Percentiles rank a stretch among this genome's conserved stretches.
These are phyloP conservation scores for Drosophila tripunctata DNA, from an alignment of 2,888 invertebrate genomes.

Conservation along the genomic window DNA sequence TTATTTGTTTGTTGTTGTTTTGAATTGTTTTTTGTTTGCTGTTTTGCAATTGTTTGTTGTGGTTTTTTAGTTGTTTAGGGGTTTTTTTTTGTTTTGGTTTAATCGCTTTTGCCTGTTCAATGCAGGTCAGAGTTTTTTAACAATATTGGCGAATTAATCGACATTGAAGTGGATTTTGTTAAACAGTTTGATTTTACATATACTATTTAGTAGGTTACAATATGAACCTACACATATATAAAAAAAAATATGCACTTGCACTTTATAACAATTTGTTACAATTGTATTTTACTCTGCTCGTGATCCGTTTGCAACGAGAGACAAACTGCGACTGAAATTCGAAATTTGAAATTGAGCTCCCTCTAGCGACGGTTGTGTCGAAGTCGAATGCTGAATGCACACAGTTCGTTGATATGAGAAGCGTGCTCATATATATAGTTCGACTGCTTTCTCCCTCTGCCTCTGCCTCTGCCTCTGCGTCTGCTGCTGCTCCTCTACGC, in stretches of 20 bases:
- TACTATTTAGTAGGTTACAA: slow-evolving; percentile 8
- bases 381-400: slow-evolving; percentile 58
- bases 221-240: slow-evolving; percentile 30
- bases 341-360: slow-evolving; percentile 37
- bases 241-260: slow-evolving; percentile 55
- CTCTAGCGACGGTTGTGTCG: slow-evolving; percentile 33
- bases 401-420: slow-evolving; percentile 42
- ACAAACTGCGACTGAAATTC: slow-evolving; percentile 51
- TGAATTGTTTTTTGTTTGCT: slow-evolving; percentile 8
- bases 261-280: slow-evolving; percentile 14
- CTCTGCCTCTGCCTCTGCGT: not conserved
- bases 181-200: slow-evolving; percentile 4
- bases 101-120: slow-evolving; percentile 77
- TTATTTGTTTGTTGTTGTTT: slow-evolving; percentile 9
- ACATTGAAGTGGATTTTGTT: slow-evolving; percentile 78
- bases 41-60: slow-evolving; percentile 8
- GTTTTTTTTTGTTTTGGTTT: slow-evolving; percentile 15
- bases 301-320: slow-evolving; percentile 52
- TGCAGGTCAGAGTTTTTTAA: slow-evolving; percentile 81
- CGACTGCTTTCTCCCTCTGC: slow-evolving; percentile 3
- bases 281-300: slow-evolving; percentile 6
- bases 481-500: too few species aligned
- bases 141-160: slow-evolving; percentile 82
- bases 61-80: slow-evolving; percentile 8
- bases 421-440: slow-evolving; percentile 41